These are phyloP conservation scores for Bos javanicus DNA, from an alignment of 2,113 vertebrate species.

Conservation along the genomic window DNA sequence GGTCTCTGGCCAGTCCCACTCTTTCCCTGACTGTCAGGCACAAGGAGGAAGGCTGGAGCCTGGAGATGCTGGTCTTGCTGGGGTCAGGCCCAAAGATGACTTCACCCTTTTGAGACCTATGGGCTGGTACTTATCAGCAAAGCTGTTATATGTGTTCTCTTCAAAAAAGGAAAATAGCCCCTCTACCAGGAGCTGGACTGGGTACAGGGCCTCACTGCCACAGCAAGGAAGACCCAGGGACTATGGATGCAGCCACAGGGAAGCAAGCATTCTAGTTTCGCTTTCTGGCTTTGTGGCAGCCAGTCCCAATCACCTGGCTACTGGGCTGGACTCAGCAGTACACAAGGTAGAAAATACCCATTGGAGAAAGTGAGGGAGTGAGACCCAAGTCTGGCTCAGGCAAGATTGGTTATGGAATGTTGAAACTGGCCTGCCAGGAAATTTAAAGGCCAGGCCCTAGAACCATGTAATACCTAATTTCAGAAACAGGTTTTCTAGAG, in stretches of 20 bases:
- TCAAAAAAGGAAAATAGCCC: background rate
- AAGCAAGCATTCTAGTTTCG: background rate
- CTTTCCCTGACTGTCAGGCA: background rate
- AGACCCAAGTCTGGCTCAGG: conserved; percentile 10
- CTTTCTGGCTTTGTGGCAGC: conserved; percentile 1
- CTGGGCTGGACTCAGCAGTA: background rate
- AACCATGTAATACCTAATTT: conserved; percentile 1
- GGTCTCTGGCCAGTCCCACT: background rate
- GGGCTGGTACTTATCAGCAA: conserved; percentile 40
- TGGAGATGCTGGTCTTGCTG: conserved; percentile 40
- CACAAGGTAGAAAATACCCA: background rate
- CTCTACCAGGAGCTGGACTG: background rate
- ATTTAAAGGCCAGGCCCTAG: conserved; percentile 2
- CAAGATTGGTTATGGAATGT: conserved; percentile 41
- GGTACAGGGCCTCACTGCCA: background rate
- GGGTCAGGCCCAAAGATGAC: conserved; percentile 25
- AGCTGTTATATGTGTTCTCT: conserved; percentile 25
- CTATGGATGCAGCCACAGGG: background rate
- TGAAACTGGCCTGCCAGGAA: conserved; percentile 14
- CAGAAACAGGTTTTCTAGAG: conserved; percentile 1
- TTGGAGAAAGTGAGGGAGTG: background rate
- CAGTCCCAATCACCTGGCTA: background rate
- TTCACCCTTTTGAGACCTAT: background rate
- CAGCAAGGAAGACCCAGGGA: background rate
- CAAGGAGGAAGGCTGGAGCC: conserved; percentile 2